Evolutionary conservation across 2,888 invertebrate genomes (phyloP).

Genomic region (Plemyria rubiginata): DNA sequence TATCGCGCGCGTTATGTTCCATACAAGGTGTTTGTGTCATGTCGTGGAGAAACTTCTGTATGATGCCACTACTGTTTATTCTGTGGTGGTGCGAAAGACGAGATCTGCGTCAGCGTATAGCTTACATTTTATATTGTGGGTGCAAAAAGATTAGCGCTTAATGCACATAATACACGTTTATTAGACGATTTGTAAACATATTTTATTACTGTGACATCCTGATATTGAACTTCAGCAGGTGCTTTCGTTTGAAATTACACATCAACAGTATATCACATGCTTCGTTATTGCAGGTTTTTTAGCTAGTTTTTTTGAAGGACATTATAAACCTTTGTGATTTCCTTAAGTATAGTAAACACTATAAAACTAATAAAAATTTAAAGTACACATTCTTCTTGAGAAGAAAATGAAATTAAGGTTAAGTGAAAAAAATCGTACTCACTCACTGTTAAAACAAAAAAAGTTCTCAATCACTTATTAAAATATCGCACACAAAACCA

Average conservation of each 20-base stretch:
- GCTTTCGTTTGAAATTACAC: not conserved
- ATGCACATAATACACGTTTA: slow-evolving; percentile 44
- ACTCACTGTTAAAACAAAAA: no score
- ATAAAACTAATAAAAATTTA: no score
- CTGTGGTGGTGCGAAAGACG: slow-evolving; percentile 59
- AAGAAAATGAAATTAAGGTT: no score
- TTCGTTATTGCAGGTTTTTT: not conserved
- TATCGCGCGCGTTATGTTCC: not conserved
- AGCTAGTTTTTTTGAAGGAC: not conserved
- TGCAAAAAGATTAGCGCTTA: slow-evolving; percentile 50
- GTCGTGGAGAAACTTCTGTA: slow-evolving; percentile 4
- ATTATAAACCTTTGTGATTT: no score
- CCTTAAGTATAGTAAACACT: no score
- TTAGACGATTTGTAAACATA: slow-evolving; percentile 42
- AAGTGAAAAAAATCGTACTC: no score
- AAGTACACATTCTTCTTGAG: no score
- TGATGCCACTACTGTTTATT: slow-evolving; percentile 1
- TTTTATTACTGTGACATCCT: slow-evolving; percentile 27
- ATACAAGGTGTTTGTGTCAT: slow-evolving; percentile 1
- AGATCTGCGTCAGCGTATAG: slow-evolving; percentile 65
- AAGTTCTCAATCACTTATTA: no score
- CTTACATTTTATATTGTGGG: slow-evolving; percentile 59
- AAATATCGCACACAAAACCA: no score
- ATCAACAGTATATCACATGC: not conserved
- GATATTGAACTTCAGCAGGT: slow-evolving; percentile 16